Conservation (phyloP, 2,797 vertebrate species). For the Dermochelys coriacea region DNA sequence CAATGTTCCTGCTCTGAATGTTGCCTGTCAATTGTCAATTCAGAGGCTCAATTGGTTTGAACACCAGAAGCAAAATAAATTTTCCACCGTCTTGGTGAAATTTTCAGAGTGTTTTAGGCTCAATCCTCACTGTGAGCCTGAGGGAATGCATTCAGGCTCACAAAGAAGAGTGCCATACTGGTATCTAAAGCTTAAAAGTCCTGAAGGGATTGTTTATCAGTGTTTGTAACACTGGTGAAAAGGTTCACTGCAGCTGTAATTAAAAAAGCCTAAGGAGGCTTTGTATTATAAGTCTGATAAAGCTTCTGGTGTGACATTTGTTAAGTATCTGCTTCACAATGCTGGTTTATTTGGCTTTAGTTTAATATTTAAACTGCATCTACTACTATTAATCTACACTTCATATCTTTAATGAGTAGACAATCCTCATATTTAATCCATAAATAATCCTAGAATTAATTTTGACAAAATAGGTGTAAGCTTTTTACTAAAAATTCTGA, state of each 20-base stretch:
- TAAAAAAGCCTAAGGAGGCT: slow-evolving; percentile 15
- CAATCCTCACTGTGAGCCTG: background rate
- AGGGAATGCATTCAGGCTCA: background rate
- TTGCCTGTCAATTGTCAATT: slow-evolving; percentile 46
- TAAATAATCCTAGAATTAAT: background rate
- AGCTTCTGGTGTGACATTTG: slow-evolving; percentile 8
- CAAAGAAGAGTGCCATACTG: background rate
- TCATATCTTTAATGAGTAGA: background rate
- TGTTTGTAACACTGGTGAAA: slow-evolving; percentile 27
- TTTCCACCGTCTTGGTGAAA: slow-evolving; percentile 25
- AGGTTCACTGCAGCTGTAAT: slow-evolving; percentile 12
- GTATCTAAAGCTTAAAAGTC: slow-evolving; percentile 12
- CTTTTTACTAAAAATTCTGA: background rate
- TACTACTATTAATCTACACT: background rate
- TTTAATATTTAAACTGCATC: slow-evolving; percentile 18
- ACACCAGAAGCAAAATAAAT: slow-evolving; percentile 23
- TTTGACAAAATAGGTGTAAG: background rate
- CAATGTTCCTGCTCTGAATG: background rate
- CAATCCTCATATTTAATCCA: background rate
- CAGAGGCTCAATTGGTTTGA: background rate
- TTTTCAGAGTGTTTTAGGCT: slow-evolving; percentile 4
- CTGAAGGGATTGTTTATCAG: slow-evolving; percentile 39
- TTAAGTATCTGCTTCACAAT: background rate
- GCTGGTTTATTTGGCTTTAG: background rate
- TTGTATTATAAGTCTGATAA: background rate